Evolutionary conservation across 2,113 vertebrate species (phyloP).

Genomic region (Microcebus lehilahytsara): DNA sequence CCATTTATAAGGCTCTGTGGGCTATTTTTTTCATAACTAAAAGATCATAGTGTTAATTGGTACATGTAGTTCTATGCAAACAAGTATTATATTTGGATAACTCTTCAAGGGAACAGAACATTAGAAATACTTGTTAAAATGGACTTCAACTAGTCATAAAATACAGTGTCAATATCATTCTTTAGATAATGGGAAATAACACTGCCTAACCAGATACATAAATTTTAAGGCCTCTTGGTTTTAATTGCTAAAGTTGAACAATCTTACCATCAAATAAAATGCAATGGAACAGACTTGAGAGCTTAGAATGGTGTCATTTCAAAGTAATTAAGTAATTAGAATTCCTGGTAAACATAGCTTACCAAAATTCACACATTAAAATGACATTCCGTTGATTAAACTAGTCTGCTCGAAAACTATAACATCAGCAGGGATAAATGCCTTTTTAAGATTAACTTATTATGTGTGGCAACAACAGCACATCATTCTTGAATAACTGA

Average conservation of each 20-base stretch:
- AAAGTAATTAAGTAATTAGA: slow-evolving; percentile 66
- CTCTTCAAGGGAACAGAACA: slow-evolving; percentile 64
- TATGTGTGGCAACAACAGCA: neutral
- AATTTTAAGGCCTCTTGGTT: neutral
- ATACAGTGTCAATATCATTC: neutral
- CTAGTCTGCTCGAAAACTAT: neutral
- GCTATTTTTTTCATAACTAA: slow-evolving; percentile 69
- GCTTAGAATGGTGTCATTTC: slow-evolving; percentile 56
- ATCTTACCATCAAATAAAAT: slow-evolving; percentile 42
- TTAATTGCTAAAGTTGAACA: neutral
- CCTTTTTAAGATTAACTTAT: slow-evolving; percentile 58
- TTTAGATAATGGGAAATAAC: neutral
- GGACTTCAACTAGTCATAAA: slow-evolving; percentile 51
- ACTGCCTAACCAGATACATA: neutral
- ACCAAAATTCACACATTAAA: slow-evolving; percentile 52
- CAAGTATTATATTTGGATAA: slow-evolving; percentile 54
- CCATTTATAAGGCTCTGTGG: slow-evolving; percentile 72
- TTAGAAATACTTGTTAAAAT: slow-evolving; percentile 64
- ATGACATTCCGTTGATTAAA: slow-evolving; percentile 22
- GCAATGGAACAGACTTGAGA: neutral
- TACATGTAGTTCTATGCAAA: slow-evolving; percentile 56
- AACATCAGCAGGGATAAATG: slow-evolving; percentile 46
- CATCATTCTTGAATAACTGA: slow-evolving; percentile 52
- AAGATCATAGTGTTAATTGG: slow-evolving; percentile 71
- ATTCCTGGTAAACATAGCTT: slow-evolving; percentile 47